Evolutionary conservation across 2,797 vertebrate species (phyloP).

Genomic region (Onychomys arenicola): DNA sequence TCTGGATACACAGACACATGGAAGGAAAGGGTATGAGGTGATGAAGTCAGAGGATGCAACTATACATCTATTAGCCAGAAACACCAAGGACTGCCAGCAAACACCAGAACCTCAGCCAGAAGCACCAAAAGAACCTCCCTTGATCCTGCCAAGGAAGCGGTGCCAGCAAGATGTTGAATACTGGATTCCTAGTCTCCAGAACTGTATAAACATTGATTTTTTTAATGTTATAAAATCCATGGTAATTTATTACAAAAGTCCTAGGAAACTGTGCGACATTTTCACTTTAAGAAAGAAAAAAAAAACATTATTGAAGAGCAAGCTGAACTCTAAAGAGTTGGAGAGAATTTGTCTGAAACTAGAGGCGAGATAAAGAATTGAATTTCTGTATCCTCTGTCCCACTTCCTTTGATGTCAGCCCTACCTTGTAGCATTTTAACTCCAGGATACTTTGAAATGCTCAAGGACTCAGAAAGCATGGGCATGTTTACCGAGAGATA

Average conservation of each 20-base stretch:
- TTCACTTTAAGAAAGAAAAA: not conserved
- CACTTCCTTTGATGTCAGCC: not conserved
- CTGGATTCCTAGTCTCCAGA: not conserved
- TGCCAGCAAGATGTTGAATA: too few species aligned
- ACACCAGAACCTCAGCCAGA: not conserved
- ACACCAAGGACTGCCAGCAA: not conserved
- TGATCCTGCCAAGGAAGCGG: not conserved
- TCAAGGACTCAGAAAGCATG: not conserved
- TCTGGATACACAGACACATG: not conserved
- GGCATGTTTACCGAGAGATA: slow-evolving; percentile 43
- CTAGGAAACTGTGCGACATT: slow-evolving; percentile 26
- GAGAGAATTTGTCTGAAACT: slow-evolving; percentile 38
- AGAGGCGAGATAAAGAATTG: not conserved
- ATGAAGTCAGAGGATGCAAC: not conserved
- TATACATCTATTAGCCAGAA: not conserved
- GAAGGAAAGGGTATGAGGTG: rapidly evolving
- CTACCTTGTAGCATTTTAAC: not conserved
- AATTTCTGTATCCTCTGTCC: not conserved
- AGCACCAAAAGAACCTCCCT: too few species aligned
- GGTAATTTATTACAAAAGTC: not conserved
- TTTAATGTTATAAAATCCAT: not conserved
- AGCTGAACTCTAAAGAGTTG: not conserved
- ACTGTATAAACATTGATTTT: not conserved
- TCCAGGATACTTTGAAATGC: not conserved
- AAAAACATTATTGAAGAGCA: not conserved